Conservation (phyloP, 2,888 invertebrate genomes). For the Phaonia tiefii region DNA sequence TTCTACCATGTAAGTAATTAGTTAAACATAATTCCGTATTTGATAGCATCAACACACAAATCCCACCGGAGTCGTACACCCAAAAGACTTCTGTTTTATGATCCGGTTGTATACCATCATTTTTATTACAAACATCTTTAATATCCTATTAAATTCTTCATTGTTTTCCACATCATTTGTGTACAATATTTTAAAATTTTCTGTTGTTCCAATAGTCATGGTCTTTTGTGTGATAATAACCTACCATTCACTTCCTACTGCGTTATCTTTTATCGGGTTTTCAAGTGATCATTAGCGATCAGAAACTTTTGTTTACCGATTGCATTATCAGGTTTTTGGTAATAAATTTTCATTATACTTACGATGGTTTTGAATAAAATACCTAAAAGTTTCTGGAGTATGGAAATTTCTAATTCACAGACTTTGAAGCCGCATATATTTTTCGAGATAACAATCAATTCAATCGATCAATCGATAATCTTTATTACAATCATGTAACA, state of each 20-base stretch:
- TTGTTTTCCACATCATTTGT: not conserved
- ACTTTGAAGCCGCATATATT: too few species aligned
- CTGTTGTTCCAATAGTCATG: not conserved
- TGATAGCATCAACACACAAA: not conserved
- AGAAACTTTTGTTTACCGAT: not conserved
- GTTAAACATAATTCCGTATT: constrained; percentile 21
- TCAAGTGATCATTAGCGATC: not conserved
- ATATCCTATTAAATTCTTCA: constrained; percentile 4
- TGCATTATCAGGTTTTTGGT: too few species aligned
- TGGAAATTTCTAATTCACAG: not conserved
- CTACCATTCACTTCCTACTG: constrained; percentile 1
- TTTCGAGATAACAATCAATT: too few species aligned
- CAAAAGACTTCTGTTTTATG: constrained; percentile 15
- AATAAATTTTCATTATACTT: constrained; percentile 12
- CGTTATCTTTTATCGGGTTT: not conserved
- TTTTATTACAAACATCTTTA: not conserved
- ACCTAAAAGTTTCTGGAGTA: not conserved
- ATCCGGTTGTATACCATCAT: not conserved
- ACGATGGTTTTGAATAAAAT: not conserved
- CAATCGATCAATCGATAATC: too few species aligned
- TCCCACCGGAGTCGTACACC: not conserved
- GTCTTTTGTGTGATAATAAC: constrained; percentile 4
- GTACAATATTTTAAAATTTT: not conserved
- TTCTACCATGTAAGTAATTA: constrained; percentile 40
- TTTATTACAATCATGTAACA: too few species aligned